Percentiles rank a stretch among this genome's conserved stretches.
These are phyloP conservation scores for Cebus imitator DNA, from an alignment of 2,113 vertebrate genomes.

Conservation along the genomic window DNA sequence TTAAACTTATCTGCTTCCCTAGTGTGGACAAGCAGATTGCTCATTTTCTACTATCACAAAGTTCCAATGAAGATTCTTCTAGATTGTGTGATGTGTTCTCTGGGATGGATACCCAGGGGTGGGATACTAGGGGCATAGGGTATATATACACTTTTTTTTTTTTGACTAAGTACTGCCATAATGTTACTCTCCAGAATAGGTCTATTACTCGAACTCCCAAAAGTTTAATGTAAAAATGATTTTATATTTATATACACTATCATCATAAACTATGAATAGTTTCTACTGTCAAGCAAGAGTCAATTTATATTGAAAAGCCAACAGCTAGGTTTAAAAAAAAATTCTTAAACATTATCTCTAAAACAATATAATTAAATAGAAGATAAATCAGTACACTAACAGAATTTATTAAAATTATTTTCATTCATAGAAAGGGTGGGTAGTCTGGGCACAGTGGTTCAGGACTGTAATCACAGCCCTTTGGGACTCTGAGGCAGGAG, in stretches of 20 bases:
- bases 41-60: neutral
- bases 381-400: neutral
- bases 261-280: neutral
- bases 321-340: neutral
- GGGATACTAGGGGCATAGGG: neutral
- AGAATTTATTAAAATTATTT: neutral
- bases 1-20: neutral
- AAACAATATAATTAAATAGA: constrained; percentile 20
- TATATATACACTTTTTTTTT: neutral
- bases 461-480: no score
- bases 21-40: neutral
- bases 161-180: neutral
- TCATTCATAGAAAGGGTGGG: neutral
- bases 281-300: neutral
- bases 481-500: no score
- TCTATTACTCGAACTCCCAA: neutral
- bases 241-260: neutral
- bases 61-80: neutral
- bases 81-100: neutral
- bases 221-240: neutral
- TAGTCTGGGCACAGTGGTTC: no score
- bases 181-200: neutral
- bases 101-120: neutral
- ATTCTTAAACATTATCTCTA: neutral
- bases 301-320: neutral